Percentiles rank a stretch among this genome's conserved stretches.
Evolutionary conservation across 2,113 vertebrate species (phyloP).

Genomic region (Dromiciops gliroides): DNA sequence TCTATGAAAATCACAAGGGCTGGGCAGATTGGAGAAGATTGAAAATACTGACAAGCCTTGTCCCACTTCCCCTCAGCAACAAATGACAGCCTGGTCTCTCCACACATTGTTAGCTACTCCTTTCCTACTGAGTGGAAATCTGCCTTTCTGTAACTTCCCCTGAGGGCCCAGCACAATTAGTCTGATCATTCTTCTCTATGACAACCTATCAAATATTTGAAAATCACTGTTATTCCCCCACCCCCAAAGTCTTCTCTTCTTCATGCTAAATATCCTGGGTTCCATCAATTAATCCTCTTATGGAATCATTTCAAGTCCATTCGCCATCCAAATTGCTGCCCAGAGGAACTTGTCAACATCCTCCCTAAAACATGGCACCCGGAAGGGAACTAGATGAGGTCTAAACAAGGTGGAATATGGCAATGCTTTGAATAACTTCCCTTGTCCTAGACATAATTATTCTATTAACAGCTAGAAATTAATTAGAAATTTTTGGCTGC

Average conservation of each 20-base stretch:
- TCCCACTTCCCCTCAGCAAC: background rate
- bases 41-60: background rate
- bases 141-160: background rate
- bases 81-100: background rate
- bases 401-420: background rate
- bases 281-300: background rate
- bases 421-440: background rate
- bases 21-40: background rate
- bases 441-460: background rate
- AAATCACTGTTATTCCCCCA: background rate
- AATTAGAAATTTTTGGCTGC: background rate
- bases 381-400: background rate
- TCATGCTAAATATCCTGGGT: background rate
- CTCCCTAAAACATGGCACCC: background rate
- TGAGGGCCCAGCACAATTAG: background rate
- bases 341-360: background rate
- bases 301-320: background rate
- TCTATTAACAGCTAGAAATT: background rate
- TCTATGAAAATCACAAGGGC: background rate
- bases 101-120: background rate
- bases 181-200: background rate
- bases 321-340: background rate
- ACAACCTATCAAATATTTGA: slow-evolving; percentile 1
- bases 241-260: background rate
- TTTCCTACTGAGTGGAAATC: background rate